A percentile compares a stretch with the other conserved stretches of the same genome.
Evolutionary conservation across 2,797 vertebrate species (phyloP).

Genomic region (Cossypha polioptera): DNA sequence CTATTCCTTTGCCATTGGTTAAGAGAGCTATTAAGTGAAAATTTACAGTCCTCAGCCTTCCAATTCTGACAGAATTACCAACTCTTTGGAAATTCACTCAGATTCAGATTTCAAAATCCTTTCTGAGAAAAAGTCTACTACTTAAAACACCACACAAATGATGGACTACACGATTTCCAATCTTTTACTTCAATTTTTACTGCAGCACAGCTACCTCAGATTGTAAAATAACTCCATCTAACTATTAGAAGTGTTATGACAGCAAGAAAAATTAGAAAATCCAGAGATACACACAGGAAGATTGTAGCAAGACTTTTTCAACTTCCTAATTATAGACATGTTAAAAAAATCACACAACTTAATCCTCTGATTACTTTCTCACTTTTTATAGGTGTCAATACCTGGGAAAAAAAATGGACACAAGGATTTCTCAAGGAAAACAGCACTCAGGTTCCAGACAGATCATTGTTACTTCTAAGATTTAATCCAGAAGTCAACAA

Average conservation of each 20-base stretch:
- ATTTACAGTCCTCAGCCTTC: background rate
- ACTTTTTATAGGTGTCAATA: background rate
- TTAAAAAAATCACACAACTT: background rate
- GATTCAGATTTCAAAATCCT: slow-evolving; percentile 18
- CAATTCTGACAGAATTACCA: background rate
- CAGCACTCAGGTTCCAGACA: background rate
- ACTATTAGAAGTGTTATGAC: background rate
- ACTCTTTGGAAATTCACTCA: background rate
- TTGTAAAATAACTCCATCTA: background rate
- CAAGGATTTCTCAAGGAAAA: background rate
- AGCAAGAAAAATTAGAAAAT: background rate
- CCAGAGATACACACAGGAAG: background rate
- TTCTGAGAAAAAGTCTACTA: slow-evolving; percentile 14
- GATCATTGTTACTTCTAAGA: background rate
- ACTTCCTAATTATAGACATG: background rate
- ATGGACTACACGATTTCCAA: background rate
- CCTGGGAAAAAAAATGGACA: background rate
- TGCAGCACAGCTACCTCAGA: background rate
- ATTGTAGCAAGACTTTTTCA: background rate
- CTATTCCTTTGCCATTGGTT: background rate
- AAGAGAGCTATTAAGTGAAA: background rate
- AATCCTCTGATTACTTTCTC: background rate
- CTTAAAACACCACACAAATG: slow-evolving; percentile 11
- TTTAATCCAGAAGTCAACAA: background rate
- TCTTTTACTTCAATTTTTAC: background rate